These are phyloP conservation scores for Typhlichthys subterraneus DNA, from an alignment of 2,797 vertebrate genomes.

Conservation along the genomic window DNA sequence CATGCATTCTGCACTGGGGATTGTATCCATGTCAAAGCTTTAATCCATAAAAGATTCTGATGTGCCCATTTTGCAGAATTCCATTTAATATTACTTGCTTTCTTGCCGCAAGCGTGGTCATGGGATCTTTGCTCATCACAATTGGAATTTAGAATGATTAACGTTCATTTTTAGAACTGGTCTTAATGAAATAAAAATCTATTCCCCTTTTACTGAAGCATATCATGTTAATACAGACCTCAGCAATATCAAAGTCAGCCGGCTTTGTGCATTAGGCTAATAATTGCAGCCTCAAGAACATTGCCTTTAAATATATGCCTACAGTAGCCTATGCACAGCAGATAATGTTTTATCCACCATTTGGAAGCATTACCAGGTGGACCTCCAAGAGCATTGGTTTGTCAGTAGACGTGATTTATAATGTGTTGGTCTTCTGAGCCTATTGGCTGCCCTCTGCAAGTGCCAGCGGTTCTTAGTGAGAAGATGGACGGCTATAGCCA, in stretches of 20 bases:
- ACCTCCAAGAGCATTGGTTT: conserved; percentile 44
- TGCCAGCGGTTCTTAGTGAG: conserved; percentile 52
- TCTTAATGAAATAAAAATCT: conserved; percentile 42
- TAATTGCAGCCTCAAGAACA: background rate
- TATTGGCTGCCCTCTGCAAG: conserved; percentile 58
- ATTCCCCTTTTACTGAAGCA: conserved; percentile 45
- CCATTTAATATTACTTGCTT: conserved; percentile 59
- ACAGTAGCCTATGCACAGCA: conserved; percentile 5
- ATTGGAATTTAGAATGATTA: conserved; percentile 61
- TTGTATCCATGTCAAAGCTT: conserved; percentile 67
- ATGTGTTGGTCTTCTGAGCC: conserved; percentile 58
- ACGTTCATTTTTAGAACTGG: conserved; percentile 54
- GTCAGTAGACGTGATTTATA: conserved; percentile 67
- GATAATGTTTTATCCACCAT: conserved; percentile 8
- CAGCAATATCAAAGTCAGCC: conserved; percentile 6
- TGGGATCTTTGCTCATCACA: conserved; percentile 52
- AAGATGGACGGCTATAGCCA: conserved; percentile 60
- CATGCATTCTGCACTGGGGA: conserved; percentile 63
- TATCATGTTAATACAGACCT: conserved; percentile 27
- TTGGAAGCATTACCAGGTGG: conserved; percentile 23
- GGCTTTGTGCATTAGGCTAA: conserved; percentile 3
- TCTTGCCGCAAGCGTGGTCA: conserved; percentile 57
- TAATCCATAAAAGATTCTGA: conserved; percentile 78
- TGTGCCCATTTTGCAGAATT: conserved; percentile 67
- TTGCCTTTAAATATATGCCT: too few species aligned